A percentile compares a stretch with the other conserved stretches of the same genome.
These are phyloP conservation scores for Stramonita haemastoma DNA, from an alignment of 2,888 invertebrate species.

Conservation along the genomic window DNA sequence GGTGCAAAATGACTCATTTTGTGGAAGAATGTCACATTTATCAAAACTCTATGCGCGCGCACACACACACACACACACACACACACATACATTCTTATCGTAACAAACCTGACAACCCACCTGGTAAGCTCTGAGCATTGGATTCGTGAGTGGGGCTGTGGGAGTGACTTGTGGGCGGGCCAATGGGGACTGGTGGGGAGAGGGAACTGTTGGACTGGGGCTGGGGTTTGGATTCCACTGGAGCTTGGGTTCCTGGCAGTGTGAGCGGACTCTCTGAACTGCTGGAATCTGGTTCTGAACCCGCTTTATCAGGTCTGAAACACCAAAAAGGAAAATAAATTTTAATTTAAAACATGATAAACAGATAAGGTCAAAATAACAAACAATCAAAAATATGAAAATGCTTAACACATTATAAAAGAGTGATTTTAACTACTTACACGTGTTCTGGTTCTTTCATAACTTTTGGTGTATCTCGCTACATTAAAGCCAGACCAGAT, in stretches of 20 bases:
- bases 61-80: not conserved
- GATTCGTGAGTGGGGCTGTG: conserved; percentile 33
- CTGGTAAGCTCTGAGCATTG: conserved; percentile 11
- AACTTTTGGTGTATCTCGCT: too few species aligned
- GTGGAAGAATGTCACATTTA: too few species aligned
- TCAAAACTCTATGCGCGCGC: too few species aligned
- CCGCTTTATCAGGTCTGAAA: conserved; percentile 30
- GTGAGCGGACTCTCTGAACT: conserved; percentile 37
- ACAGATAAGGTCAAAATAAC: not conserved
- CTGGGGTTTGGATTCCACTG: not conserved
- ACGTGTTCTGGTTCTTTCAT: too few species aligned
- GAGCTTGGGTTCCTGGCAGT: not conserved
- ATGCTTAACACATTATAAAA: not conserved
- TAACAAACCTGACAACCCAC: not conserved
- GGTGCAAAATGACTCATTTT: too few species aligned
- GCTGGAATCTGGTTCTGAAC: conserved; percentile 33
- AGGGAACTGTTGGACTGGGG: conserved; percentile 24
- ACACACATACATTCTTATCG: not conserved
- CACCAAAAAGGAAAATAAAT: not conserved
- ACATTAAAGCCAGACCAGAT: too few species aligned
- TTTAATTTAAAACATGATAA: not conserved
- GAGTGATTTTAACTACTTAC: too few species aligned
- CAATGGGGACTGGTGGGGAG: not conserved
- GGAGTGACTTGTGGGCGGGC: conserved; percentile 14
- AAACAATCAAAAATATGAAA: not conserved